Percentiles rank a stretch among this genome's conserved stretches.
Evolutionary conservation across 2,888 invertebrate species (phyloP).

Genomic region (Apamea epomidion): DNA sequence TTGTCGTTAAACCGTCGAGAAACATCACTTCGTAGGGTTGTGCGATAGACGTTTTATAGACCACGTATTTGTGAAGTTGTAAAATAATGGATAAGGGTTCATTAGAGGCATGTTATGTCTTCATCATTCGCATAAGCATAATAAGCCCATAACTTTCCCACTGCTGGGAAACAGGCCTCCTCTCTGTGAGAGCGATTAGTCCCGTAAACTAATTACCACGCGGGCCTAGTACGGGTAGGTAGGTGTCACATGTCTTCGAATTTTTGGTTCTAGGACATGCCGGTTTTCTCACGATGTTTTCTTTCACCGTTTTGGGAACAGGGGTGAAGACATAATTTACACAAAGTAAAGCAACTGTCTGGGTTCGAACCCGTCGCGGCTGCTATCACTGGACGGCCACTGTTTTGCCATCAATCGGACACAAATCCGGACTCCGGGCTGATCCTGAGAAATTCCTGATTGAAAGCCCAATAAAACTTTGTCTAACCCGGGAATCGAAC

Average conservation of each 20-base stretch:
- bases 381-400: not conserved
- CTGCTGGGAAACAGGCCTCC: not conserved
- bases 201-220: not conserved
- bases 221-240: not conserved
- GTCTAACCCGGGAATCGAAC: too few species aligned
- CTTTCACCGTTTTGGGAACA: not conserved
- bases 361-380: not conserved
- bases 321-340: too few species aligned
- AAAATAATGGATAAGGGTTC: not conserved
- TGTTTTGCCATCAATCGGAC: not conserved
- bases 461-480: too few species aligned
- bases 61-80: not conserved
- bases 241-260: not conserved
- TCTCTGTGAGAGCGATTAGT: not conserved
- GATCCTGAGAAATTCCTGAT: too few species aligned
- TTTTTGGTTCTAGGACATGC: too few species aligned
- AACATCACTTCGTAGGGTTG: slow-evolving; percentile 47
- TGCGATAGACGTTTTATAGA: not conserved
- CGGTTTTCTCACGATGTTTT: not conserved
- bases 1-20: slow-evolving; percentile 58
- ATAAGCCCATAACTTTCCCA: not conserved
- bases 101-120: not conserved
- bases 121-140: not conserved
- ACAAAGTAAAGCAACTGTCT: not conserved
- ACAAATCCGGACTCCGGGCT: not conserved